These are phyloP conservation scores for Apogon talboti DNA, from an alignment of 2,797 vertebrate genomes.

Conservation along the genomic window DNA sequence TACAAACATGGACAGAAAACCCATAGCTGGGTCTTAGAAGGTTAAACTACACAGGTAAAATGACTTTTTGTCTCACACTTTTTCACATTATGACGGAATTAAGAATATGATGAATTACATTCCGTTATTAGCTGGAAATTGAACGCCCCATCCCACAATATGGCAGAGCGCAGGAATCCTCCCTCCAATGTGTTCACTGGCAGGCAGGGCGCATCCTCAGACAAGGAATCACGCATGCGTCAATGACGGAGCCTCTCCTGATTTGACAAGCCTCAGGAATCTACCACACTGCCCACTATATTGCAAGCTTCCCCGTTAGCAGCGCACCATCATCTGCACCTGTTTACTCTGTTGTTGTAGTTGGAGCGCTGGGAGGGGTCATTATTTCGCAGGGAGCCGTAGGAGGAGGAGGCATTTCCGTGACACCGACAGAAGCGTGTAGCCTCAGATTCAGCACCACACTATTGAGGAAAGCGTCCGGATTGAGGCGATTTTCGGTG, in stretches of 20 bases:
- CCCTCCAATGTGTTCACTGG: conserved; percentile 25
- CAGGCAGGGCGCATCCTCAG: conserved; percentile 53
- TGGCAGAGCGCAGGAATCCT: conserved; percentile 44
- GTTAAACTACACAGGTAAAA: no score
- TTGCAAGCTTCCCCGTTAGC: conserved; percentile 70
- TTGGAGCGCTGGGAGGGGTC: conserved; percentile 77
- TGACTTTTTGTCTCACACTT: no score
- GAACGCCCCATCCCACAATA: conserved; percentile 27
- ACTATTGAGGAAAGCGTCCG: conserved; percentile 77
- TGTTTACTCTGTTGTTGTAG: conserved; percentile 71
- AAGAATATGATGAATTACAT: no score
- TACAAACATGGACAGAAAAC: no score
- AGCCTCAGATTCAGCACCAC: conserved; percentile 82
- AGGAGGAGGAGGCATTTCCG: conserved; percentile 76
- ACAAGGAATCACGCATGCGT: conserved; percentile 75
- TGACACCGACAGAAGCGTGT: conserved; percentile 82
- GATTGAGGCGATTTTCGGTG: conserved; percentile 63
- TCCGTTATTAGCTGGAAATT: background rate
- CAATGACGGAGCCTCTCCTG: conserved; percentile 53
- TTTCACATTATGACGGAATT: no score
- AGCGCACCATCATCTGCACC: conserved; percentile 81
- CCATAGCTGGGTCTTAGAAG: no score
- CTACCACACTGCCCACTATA: conserved; percentile 75
- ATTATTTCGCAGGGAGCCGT: conserved; percentile 82
- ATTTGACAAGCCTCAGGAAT: conserved; percentile 70